These are phyloP conservation scores for Zootermopsis nevadensis DNA, from an alignment of 2,888 invertebrate genomes.

Conservation along the genomic window DNA sequence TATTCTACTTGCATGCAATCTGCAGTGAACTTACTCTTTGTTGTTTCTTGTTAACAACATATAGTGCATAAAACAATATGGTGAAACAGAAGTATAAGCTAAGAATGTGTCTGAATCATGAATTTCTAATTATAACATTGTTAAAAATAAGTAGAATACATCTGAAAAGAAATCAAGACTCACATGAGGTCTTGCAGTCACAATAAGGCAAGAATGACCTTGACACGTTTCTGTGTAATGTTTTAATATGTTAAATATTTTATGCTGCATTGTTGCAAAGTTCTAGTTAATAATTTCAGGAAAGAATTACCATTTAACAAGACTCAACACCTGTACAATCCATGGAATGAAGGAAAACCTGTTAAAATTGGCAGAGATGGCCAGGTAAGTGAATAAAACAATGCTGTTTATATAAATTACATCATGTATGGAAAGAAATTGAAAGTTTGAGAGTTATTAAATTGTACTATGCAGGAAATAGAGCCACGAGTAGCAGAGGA, in stretches of 20 bases:
- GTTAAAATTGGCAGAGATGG: slow-evolving; percentile 99
- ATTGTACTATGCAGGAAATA: slow-evolving; percentile 62
- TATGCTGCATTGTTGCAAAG: background rate
- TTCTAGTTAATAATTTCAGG: slow-evolving; percentile 62
- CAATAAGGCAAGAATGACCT: too few species aligned
- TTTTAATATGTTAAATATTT: background rate
- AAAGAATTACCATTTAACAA: slow-evolving; percentile 93
- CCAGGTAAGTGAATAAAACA: slow-evolving; percentile 55
- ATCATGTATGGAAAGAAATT: background rate
- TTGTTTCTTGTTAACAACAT: too few species aligned
- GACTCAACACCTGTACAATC: slow-evolving; percentile 93
- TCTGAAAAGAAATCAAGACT: too few species aligned
- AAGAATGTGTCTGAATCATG: too few species aligned
- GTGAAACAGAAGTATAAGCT: too few species aligned
- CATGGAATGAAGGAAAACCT: slow-evolving; percentile 98
- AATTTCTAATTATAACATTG: too few species aligned
- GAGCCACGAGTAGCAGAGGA: slow-evolving; percentile 72
- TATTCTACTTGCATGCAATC: too few species aligned
- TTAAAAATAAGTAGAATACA: too few species aligned
- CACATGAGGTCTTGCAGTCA: too few species aligned
- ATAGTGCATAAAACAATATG: too few species aligned
- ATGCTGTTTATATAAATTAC: background rate
- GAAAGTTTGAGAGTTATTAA: background rate
- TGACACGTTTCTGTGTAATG: too few species aligned
- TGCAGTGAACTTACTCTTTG: too few species aligned